phyloP scores from a whole-genome alignment of 2,797 vertebrate species.

The Chloroceryle amazona region DNA sequence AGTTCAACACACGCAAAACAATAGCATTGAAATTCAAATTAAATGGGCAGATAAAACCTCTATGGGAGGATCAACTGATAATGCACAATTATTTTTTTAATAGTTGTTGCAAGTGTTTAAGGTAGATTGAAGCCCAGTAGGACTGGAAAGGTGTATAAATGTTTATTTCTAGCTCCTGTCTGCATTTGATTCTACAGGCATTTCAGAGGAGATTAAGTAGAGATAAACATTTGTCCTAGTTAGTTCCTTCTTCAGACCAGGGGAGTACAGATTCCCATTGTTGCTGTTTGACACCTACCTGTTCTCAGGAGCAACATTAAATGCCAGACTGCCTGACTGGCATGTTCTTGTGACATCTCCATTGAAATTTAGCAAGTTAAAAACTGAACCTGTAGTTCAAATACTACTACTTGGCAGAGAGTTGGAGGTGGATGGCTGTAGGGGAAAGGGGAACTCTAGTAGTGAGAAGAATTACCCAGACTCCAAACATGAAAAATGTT shows the following conservation, averaged over 20 bases:
- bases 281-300: background rate
- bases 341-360: background rate
- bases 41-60: slow-evolving; percentile 32
- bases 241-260: background rate
- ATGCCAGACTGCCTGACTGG: background rate
- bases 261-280: background rate
- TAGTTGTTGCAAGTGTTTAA: slow-evolving; percentile 6
- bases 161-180: slow-evolving; percentile 17
- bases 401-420: background rate
- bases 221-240: background rate
- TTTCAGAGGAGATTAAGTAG: background rate
- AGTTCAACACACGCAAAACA: slow-evolving; percentile 65
- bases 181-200: background rate
- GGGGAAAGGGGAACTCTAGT: background rate
- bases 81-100: background rate
- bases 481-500: background rate
- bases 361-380: background rate
- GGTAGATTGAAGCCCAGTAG: background rate
- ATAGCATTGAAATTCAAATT: slow-evolving; percentile 69
- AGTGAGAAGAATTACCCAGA: background rate
- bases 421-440: background rate
- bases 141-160: background rate
- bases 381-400: background rate
- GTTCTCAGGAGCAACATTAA: background rate
- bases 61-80: slow-evolving; percentile 15